phyloP scores from a whole-genome alignment of 2,797 vertebrate genomes.

The Sebastes umbrosus region DNA sequence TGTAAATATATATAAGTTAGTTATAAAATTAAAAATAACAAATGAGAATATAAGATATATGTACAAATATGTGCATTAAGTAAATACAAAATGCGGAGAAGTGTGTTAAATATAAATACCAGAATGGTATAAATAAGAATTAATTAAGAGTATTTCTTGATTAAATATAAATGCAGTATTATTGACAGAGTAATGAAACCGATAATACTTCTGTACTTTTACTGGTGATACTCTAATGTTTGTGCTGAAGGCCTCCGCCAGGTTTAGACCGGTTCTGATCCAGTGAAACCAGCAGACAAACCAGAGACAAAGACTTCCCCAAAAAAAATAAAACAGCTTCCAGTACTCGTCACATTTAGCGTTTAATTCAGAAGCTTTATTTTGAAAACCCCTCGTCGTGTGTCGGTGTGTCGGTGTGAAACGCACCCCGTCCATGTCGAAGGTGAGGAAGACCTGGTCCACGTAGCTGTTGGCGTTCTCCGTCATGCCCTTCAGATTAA shows the following conservation, averaged over 20 bases:
- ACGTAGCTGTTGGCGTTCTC: slow-evolving; percentile 86
- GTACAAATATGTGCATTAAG: too few relatives aligned
- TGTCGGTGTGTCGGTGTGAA: background rate
- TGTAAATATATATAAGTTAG: too few relatives aligned
- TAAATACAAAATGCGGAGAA: too few relatives aligned
- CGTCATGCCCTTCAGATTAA: slow-evolving; percentile 86
- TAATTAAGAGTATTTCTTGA: too few relatives aligned
- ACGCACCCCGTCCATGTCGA: slow-evolving; percentile 91
- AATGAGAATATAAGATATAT: too few relatives aligned
- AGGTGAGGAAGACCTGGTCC: slow-evolving; percentile 89
- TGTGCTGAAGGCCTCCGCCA: background rate
- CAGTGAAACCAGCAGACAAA: background rate
- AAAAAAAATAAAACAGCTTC: background rate
- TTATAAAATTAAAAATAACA: too few relatives aligned
- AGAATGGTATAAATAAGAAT: too few relatives aligned
- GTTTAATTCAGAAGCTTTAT: background rate
- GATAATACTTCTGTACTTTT: too few relatives aligned
- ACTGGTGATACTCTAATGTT: too few relatives aligned
- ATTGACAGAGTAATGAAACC: too few relatives aligned
- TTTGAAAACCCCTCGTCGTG: background rate
- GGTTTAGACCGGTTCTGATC: background rate
- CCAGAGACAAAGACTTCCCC: background rate
- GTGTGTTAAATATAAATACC: too few relatives aligned
- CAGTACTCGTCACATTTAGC: background rate
- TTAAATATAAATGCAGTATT: too few relatives aligned